Conservation (phyloP, 2,113 vertebrate species). For the Tetrao urogallus region DNA sequence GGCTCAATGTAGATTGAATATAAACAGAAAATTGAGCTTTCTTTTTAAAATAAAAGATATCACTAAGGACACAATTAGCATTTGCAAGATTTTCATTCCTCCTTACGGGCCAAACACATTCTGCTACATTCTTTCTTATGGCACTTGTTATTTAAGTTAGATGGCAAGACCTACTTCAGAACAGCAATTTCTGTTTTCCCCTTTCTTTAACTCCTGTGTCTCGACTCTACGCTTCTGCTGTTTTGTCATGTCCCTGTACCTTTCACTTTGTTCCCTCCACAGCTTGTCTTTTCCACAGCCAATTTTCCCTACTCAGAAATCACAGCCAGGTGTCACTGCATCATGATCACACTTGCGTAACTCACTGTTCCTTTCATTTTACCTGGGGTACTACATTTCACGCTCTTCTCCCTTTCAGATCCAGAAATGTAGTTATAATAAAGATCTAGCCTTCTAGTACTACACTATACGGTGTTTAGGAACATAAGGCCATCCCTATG, state of each 20-base stretch:
- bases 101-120: not conserved
- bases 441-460: constrained; percentile 1
- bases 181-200: not conserved
- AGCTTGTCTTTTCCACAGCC: not conserved
- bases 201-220: not conserved
- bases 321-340: not conserved
- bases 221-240: rapidly evolving
- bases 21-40: not conserved
- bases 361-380: constrained; percentile 20
- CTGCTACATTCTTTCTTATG: not conserved
- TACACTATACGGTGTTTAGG: not conserved
- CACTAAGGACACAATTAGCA: not conserved
- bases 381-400: not conserved
- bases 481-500: constrained; percentile 41
- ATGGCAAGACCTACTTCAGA: not conserved
- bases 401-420: not conserved
- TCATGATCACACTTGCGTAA: not conserved
- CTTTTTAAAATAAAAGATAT: not conserved
- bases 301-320: not conserved
- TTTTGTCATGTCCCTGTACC: not conserved
- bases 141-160: not conserved
- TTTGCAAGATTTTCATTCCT: constrained; percentile 7
- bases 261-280: not conserved
- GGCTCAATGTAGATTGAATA: not conserved
- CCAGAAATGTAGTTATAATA: not conserved